These are phyloP conservation scores for Glyphotaelius pellucidus DNA, from an alignment of 2,888 invertebrate genomes.

Conservation along the genomic window DNA sequence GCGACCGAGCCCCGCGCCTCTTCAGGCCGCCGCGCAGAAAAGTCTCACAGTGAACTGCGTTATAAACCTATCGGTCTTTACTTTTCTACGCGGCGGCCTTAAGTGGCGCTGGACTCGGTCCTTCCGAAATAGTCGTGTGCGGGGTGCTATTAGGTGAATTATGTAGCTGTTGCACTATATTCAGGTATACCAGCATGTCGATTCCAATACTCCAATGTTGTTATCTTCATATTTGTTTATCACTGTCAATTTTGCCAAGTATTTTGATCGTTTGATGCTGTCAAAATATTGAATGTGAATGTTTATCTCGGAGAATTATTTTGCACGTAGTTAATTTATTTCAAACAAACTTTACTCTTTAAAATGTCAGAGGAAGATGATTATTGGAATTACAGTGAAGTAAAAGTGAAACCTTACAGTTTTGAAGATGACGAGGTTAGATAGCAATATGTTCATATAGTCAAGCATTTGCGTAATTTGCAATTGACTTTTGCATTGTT, in stretches of 20 bases:
- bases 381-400: conserved; percentile 88
- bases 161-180: not conserved
- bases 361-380: conserved; percentile 79
- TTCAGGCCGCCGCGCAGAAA: no score
- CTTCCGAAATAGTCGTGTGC: no score
- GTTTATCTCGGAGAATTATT: conserved; percentile 12
- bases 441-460: not conserved
- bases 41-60: no score
- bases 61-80: no score
- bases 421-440: conserved; percentile 87
- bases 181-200: not conserved
- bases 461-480: not conserved
- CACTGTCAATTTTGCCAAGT: not conserved
- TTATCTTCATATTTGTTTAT: not conserved
- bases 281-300: not conserved
- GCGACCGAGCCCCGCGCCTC: no score
- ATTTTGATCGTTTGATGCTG: not conserved
- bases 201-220: not conserved
- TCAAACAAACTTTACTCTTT: not conserved
- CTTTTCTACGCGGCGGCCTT: no score
- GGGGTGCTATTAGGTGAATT: no score
- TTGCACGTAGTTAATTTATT: not conserved
- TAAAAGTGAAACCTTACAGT: conserved; percentile 83
- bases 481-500: no score
- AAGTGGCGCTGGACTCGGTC: no score